phyloP scores from a whole-genome alignment of 2,888 invertebrate genomes.

The Acanthopleura granulata region DNA sequence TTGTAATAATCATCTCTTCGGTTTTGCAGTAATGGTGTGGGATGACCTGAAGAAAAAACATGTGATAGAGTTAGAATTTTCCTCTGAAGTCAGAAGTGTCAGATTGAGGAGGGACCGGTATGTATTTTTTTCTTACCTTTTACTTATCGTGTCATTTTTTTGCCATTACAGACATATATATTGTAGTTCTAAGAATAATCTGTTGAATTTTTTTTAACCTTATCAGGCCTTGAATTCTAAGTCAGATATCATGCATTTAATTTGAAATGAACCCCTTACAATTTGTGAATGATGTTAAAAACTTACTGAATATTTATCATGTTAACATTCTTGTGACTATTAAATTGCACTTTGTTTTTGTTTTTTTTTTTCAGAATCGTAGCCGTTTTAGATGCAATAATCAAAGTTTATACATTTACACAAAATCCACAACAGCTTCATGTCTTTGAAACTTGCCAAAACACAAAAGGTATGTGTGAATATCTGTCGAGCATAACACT shows the following conservation, averaged over 20 bases:
- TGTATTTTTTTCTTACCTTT: slow-evolving; percentile 20
- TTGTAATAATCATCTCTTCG: neutral
- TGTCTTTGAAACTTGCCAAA: slow-evolving; percentile 95
- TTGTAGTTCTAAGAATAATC: too few species aligned
- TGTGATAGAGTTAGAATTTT: slow-evolving; percentile 94
- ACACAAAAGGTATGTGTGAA: slow-evolving; percentile 79
- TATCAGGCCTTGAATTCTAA: too few species aligned
- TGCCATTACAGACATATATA: too few species aligned
- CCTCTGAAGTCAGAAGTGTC: slow-evolving; percentile 92
- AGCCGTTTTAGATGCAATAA: slow-evolving; percentile 92
- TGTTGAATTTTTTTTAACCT: too few species aligned
- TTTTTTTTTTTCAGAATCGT: slow-evolving; percentile 79
- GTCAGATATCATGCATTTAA: too few species aligned
- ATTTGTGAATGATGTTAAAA: neutral
- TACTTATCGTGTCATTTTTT: neutral
- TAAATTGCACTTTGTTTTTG: neutral
- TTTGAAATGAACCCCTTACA: neutral
- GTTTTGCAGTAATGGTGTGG: slow-evolving; percentile 89
- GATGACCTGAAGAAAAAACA: slow-evolving; percentile 96
- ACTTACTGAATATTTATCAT: too few species aligned
- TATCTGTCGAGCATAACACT: too few species aligned
- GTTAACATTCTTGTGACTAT: neutral
- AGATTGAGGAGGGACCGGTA: slow-evolving; percentile 87
- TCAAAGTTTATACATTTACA: slow-evolving; percentile 98
- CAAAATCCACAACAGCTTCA: slow-evolving; percentile 94